Evolutionary conservation across 2,888 invertebrate species (phyloP).

Genomic region (Cephalotes varians): DNA sequence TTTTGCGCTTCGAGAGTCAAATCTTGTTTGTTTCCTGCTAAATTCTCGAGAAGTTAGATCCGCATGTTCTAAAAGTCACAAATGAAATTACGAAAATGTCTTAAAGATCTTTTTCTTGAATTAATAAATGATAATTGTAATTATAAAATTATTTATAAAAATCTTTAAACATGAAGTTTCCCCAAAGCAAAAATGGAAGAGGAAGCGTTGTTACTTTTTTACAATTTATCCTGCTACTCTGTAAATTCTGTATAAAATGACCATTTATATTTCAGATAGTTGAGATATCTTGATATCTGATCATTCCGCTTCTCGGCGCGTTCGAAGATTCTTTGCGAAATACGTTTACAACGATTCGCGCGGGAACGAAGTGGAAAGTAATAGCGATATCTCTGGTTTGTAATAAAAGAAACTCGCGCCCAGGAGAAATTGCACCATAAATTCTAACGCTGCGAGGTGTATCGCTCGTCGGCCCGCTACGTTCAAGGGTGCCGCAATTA

Average conservation of each 20-base stretch:
- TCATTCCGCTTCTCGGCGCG: slow-evolving; percentile 3
- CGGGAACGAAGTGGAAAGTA: slow-evolving; percentile 32
- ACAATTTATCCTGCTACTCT: not conserved
- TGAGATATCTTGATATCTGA: not conserved
- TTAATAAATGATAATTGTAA: not conserved
- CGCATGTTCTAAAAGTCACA: not conserved
- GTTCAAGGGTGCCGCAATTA: slow-evolving; percentile 28
- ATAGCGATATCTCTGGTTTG: slow-evolving; percentile 12
- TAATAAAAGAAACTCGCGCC: slow-evolving; percentile 32
- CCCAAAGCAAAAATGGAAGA: not conserved
- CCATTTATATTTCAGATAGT: not conserved
- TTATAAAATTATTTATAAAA: not conserved
- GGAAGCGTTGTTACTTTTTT: not conserved
- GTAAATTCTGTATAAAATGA: not conserved
- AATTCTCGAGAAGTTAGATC: slow-evolving; percentile 4
- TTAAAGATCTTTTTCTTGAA: not conserved
- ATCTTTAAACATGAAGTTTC: not conserved
- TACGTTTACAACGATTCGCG: slow-evolving; percentile 19
- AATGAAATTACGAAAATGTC: not conserved
- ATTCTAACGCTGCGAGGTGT: slow-evolving; percentile 2
- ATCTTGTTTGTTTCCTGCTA: slow-evolving; percentile 5
- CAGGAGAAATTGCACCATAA: slow-evolving; percentile 33
- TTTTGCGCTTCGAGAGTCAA: not conserved
- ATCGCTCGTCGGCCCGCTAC: not conserved
- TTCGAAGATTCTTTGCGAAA: not conserved